phyloP scores from a whole-genome alignment of 2,888 invertebrate species.

The Lumbricus terrestris region DNA sequence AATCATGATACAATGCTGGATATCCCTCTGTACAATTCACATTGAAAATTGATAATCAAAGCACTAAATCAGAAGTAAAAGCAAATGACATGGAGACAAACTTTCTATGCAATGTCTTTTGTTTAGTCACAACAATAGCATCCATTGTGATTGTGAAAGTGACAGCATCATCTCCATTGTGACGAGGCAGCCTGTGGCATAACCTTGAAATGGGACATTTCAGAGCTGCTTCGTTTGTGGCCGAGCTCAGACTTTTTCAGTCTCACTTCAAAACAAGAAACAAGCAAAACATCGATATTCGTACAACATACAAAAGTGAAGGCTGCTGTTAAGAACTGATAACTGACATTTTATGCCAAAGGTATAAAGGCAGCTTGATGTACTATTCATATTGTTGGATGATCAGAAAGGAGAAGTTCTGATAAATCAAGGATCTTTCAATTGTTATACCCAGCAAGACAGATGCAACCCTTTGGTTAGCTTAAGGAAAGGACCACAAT shows the following conservation, averaged over 20 bases:
- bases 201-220: conserved; percentile 12
- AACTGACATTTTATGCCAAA: background rate
- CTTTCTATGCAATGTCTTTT: background rate
- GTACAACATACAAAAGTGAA: background rate
- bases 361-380: background rate
- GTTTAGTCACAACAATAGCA: background rate
- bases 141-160: background rate
- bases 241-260: background rate
- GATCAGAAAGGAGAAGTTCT: background rate
- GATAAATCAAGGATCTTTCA: background rate
- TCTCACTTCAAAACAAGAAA: background rate
- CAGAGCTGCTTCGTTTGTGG: background rate
- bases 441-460: background rate
- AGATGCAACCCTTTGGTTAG: background rate
- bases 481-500: too few species aligned
- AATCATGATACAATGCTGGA: background rate
- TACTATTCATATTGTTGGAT: background rate
- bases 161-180: background rate
- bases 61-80: background rate
- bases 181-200: background rate
- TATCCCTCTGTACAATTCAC: background rate
- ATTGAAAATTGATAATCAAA: background rate
- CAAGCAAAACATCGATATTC: background rate
- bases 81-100: background rate
- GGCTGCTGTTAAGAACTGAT: background rate